phyloP scores from a whole-genome alignment of 1,140 invertebrate genomes.

The Adoxophyes honmai region DNA sequence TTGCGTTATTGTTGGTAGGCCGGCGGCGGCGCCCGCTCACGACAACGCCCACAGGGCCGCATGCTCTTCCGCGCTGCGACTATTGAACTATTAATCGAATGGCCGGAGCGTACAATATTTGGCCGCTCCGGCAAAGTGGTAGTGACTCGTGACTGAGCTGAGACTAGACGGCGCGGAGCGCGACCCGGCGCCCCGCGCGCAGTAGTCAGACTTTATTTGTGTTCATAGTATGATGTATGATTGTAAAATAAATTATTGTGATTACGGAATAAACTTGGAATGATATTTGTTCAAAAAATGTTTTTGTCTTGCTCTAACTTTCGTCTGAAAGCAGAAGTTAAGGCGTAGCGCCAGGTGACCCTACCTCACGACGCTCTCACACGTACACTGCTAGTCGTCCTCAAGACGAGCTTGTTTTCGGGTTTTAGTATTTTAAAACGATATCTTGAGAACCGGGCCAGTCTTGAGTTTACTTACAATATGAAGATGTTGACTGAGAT shows the following conservation, averaged over 20 bases:
- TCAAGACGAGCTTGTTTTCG: background rate
- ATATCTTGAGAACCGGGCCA: too few species aligned
- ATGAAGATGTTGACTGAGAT: too few species aligned
- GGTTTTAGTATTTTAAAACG: too few species aligned
- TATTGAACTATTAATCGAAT: too few species aligned
- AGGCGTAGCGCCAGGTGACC: conserved; percentile 17
- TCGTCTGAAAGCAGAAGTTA: conserved; percentile 33
- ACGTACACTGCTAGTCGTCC: background rate
- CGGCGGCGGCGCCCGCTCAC: background rate
- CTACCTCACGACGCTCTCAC: background rate
- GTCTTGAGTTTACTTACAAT: too few species aligned
- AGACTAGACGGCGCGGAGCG: background rate
- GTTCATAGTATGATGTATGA: conserved; percentile 8
- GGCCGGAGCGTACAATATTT: background rate
- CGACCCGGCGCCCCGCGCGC: too few species aligned
- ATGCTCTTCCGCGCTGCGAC: too few species aligned
- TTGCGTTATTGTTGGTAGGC: conserved; percentile 6
- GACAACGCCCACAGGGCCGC: background rate
- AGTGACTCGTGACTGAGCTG: background rate
- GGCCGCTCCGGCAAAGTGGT: background rate
- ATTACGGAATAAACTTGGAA: conserved; percentile 6
- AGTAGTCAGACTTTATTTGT: conserved; percentile 2
- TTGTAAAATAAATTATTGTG: conserved; percentile 14
- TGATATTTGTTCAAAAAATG: conserved; percentile 1
- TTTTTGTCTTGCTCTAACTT: conserved; percentile 36